Evolutionary conservation across 2,797 vertebrate genomes (phyloP), one percentile per base, ranked within the genome.

Genomic region (Erpetoichthys calabaricus): DNA sequence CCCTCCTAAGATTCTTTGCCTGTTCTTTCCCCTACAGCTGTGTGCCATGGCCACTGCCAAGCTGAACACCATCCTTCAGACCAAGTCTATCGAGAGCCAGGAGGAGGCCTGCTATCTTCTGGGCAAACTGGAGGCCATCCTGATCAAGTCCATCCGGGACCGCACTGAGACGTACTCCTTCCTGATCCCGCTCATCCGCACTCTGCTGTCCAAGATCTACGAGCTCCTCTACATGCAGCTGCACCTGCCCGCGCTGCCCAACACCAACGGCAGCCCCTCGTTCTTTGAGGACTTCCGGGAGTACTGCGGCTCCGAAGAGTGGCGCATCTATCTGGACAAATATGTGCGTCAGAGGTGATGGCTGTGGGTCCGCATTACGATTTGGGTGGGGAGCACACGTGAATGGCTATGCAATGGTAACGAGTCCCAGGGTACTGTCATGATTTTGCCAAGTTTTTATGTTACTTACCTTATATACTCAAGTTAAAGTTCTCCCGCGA

Each of bases 261-360:
- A 92, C 70, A 89, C 90, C 56, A 94, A 91, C n/a, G 90, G 94
- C 55, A 94, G 91, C 60, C 87, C 94, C 0, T 94, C 93, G 45
- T 96, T 98, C 77, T 98, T 96, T 61, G 95, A 98, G 75, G 95
- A 98, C 77, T 98, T 98, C 64, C 90, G 90, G 78, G 84, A 90
- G 46, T 98, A 98, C 74, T 97, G 93, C 75, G 80, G 73, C 69
- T 91, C 90, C 9, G 81, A 86, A 0, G 95, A 98, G 75, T 98
- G 95, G 95, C 87, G 93, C 55, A 79, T 92, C 76, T 98, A 94
- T 76, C 92, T 98, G 55, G 92, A 92, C 65, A 98, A 96, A 97
- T 98, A 97, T 3, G 95, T 98, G 82, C 69, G 90, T 80, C 57
- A 7, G 43, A 25, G 25, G 25, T 25, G 25, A 25, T 25, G 25